Conservation (phyloP, 2,888 invertebrate genomes). For the Dynastes hyllus region DNA sequence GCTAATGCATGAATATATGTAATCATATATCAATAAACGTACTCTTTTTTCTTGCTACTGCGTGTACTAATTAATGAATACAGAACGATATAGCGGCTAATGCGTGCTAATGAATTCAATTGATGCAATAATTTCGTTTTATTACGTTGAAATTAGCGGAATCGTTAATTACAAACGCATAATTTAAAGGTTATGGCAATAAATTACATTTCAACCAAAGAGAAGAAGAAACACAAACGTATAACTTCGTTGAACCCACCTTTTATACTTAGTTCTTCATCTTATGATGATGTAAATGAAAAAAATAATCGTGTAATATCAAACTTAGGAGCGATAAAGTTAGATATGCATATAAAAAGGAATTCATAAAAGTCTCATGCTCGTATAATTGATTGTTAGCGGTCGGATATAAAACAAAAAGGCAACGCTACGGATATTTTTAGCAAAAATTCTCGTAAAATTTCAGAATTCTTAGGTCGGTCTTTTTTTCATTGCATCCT, state of each 20-base stretch:
- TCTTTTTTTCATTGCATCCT: conserved; percentile 2
- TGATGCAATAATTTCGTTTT: conserved; percentile 5
- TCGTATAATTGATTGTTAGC: conserved; percentile 17
- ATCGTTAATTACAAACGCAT: not conserved
- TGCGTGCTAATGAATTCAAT: not conserved
- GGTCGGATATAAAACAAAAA: not conserved
- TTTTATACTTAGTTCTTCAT: not conserved
- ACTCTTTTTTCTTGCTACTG: no score
- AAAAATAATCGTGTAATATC: not conserved
- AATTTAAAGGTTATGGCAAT: not conserved
- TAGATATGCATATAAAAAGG: not conserved
- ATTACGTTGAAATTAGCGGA: conserved; percentile 2
- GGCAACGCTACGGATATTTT: not conserved
- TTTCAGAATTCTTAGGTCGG: conserved; percentile 23
- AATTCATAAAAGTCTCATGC: not conserved
- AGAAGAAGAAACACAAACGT: not conserved
- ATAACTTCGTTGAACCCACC: no score
- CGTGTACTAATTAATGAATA: no score
- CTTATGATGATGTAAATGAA: not conserved
- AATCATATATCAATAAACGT: no score
- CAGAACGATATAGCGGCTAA: no score
- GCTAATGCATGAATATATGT: no score
- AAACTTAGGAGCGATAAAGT: not conserved
- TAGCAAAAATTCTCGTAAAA: conserved; percentile 41
- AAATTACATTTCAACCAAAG: not conserved